These are phyloP conservation scores for Marmota monax DNA, from an alignment of 2,113 vertebrate genomes.

Conservation along the genomic window DNA sequence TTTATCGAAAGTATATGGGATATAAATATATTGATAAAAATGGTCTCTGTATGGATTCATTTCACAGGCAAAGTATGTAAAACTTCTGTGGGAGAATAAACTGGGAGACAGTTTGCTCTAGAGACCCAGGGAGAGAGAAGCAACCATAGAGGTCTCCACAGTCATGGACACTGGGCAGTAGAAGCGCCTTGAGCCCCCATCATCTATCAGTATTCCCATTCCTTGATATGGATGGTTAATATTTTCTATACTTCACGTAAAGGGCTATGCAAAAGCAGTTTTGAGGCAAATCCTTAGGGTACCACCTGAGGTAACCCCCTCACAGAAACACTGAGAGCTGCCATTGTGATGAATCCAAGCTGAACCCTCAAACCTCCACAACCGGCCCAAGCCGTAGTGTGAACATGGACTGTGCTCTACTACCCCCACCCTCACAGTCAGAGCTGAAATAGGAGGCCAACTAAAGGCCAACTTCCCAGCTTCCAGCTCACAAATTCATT, in stretches of 20 bases:
- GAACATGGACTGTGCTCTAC: not conserved
- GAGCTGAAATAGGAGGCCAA: not conserved
- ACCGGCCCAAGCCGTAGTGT: not conserved
- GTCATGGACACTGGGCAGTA: not conserved
- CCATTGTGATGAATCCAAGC: not conserved
- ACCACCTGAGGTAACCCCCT: not conserved
- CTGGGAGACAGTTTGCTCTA: not conserved
- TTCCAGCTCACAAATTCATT: not conserved
- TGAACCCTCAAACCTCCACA: not conserved
- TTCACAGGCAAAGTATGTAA: not conserved
- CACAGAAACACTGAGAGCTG: not conserved
- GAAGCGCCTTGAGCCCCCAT: not conserved
- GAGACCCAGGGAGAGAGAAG: not conserved
- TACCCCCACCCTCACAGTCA: not conserved
- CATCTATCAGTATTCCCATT: not conserved
- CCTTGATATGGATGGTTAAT: not conserved
- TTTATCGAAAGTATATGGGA: not conserved
- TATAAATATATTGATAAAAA: not conserved
- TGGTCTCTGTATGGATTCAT: not conserved
- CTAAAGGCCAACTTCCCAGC: not conserved
- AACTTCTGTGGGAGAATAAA: not conserved
- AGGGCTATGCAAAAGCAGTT: conserved; percentile 6
- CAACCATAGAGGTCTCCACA: not conserved
- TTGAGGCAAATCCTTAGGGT: not conserved
- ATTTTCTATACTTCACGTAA: not conserved